phyloP scores from a whole-genome alignment of 2,113 vertebrate species.

The Leptobrachium leishanense region DNA sequence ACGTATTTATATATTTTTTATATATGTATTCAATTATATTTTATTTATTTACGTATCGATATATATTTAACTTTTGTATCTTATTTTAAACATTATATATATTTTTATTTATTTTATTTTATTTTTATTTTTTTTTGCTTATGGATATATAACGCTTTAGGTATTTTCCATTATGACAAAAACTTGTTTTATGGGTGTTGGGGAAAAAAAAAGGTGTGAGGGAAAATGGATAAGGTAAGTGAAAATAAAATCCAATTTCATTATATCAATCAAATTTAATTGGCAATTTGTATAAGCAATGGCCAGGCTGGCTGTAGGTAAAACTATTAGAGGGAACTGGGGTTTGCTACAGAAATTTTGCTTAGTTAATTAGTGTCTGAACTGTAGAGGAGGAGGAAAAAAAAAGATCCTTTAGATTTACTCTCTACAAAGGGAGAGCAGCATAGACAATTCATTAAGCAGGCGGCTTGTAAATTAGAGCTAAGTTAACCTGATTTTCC shows the following conservation, averaged over 20 bases:
- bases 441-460: constrained; percentile 90
- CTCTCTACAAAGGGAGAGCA: constrained; percentile 86
- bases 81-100: too few species aligned
- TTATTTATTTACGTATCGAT: too few species aligned
- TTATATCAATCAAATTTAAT: constrained; percentile 91
- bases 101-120: too few species aligned
- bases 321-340: constrained; percentile 82
- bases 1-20: too few species aligned
- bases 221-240: constrained; percentile 65
- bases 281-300: constrained; percentile 86
- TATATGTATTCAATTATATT: too few species aligned
- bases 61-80: too few species aligned
- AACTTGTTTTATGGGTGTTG: constrained; percentile 46
- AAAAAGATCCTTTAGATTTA: constrained; percentile 82
- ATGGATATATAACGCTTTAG: too few species aligned
- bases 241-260: constrained; percentile 82
- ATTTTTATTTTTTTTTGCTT: too few species aligned
- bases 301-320: constrained; percentile 81
- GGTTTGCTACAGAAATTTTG: constrained; percentile 78
- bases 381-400: constrained; percentile 72
- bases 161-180: constrained; percentile 18
- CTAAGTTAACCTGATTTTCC: constrained; percentile 90
- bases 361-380: constrained; percentile 87
- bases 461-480: constrained; percentile 87
- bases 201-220: constrained; percentile 18